Base-by-base conservation (phyloP, 2,888 invertebrate species). In the Palloptera scutellata region DNA sequence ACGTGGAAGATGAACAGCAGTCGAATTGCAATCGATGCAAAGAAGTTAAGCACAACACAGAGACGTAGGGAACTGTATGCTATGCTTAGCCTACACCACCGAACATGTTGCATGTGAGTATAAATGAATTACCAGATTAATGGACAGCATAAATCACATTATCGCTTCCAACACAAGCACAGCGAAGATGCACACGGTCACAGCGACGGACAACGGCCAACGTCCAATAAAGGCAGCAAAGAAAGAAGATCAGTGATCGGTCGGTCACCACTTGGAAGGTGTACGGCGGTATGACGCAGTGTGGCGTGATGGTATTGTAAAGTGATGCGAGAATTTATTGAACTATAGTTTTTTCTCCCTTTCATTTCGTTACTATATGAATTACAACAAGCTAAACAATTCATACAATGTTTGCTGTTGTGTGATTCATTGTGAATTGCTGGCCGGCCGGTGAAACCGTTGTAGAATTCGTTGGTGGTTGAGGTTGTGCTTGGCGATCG, bases 41-140 rank as follows among this genome's bases (percentile, higher is more conserved):
- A 4, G 30, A 30, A 72, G 70, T 63, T 68, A 68, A 54, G 45
- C 57, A 52, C 12, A 60, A 40, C 17, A 15, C 64, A 58, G 64
- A 68, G 64, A 45, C 51, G 42, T 20, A 57, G 19, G 55, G 15
- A 48, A 55, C 43, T 10, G 41, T 15, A n/a, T 41, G 11, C 41
- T n/a, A 17, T 42, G 11, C 48, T n/a, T 48, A 48, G 48, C 13
- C 8, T 48, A 48, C 55, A 19, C 42, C 48, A 10, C 1, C 9
- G 1, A 41, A 51, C 60, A 60, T 51, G 60, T 5, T 55, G 55
- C 20, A 20, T 69, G 73, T 71, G 69, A 68, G 72, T 68, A 75
- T 78, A 81, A 83, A 83, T 83, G 83, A 83, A 83, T 83, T 83
- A 83, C 83, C 83, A 83, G 82, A 84, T 84, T 84, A 84, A 84